Base-by-base conservation (phyloP, 2,888 invertebrate species). In the Cataglyphis livida region DNA sequence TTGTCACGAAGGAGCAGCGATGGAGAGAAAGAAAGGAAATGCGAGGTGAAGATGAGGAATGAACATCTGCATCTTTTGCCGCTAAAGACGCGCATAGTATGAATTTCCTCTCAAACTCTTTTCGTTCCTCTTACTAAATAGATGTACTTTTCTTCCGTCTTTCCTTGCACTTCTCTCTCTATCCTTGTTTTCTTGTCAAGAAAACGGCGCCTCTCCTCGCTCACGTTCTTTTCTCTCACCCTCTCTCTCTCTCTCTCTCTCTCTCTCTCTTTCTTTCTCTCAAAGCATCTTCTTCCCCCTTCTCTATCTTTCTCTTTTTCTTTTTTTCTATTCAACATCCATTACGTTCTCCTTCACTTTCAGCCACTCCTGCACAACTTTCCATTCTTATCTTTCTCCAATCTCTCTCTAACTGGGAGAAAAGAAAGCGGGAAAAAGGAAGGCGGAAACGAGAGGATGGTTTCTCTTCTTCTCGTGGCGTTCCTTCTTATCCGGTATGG, bases 401-500 rank as follows among this genome's bases (percentile, higher is more conserved):
- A 48, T 18, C 65, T 71, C 78, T 75, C 68, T 73, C 73, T 76
- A 81, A 86, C 85, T 83, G 71, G 71, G 66, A 61, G 84, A 85
- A 71, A 74, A 81, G 82, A 82, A 81, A 82, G 61, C 59, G 62
- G 81, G 74, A 74, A 81, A 73, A 79, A 71, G 62, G 64, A 44
- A 59, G 44, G 41, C n/a, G 38, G n/a, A 57, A 64, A 41, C n/a
- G 66, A 74, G 75, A 41, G 57, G 74, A 76, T 68, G 70, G 75
- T 71, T 62, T 59, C 75, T 61, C 81, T 71, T 84, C 82, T 82
- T 75, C 81, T 78, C 62, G 68, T 74, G 59, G 59, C 78, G 62
- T 84, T 82, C 86, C 84, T 84, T 87, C 85, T 88, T 85, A 87
- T 87, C 83, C 84, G 82, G 68, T 76, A 84, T 73, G 68, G 76